Evolutionary conservation across 1,140 invertebrate species (phyloP).

Genomic region (Magallana angulata): DNA sequence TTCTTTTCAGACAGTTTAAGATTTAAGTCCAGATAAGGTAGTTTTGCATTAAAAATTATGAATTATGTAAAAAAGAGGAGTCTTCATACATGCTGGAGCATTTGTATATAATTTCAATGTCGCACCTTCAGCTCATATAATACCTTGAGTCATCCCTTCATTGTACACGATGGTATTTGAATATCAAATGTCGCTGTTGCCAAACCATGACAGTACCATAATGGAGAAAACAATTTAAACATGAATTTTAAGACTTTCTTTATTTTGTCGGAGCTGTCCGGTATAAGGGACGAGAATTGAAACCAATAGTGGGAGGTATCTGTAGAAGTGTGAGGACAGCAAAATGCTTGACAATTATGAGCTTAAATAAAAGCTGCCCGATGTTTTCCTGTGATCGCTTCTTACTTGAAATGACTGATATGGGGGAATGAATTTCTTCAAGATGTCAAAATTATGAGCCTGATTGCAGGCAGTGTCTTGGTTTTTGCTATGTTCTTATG

Average conservation of each 20-base stretch:
- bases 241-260: neutral
- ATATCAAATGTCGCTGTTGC: conserved; percentile 7
- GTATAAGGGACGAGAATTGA: neutral
- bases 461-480: neutral
- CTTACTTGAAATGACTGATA: neutral
- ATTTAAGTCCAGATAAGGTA: no score
- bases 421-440: conserved; percentile 22
- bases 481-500: neutral
- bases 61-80: neutral
- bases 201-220: neutral
- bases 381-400: conserved; percentile 9
- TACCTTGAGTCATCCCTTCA: conserved; percentile 16
- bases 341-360: conserved; percentile 23
- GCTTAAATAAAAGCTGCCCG: conserved; percentile 9
- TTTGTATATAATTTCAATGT: conserved; percentile 17
- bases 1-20: no score
- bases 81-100: neutral
- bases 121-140: neutral
- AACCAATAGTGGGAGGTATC: conserved; percentile 12
- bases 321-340: neutral
- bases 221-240: conserved; percentile 20
- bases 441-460: neutral
- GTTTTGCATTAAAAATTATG: no score
- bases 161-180: conserved; percentile 16
- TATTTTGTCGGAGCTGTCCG: neutral